phyloP scores from a whole-genome alignment of 1,140 invertebrate species.

The Ostrea edulis region DNA sequence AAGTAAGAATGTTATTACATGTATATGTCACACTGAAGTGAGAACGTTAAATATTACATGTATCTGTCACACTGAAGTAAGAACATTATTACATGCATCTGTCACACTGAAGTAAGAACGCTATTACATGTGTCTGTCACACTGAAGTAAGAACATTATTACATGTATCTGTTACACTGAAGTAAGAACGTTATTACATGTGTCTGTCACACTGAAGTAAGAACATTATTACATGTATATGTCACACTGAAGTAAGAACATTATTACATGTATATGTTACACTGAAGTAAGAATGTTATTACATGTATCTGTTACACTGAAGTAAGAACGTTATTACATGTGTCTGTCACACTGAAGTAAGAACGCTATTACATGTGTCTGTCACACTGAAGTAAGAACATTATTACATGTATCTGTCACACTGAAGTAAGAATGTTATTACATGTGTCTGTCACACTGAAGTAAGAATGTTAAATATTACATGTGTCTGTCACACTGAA shows the following conservation, averaged over 20 bases:
- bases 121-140: conserved; percentile 82
- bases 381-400: conserved; percentile 85
- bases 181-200: conserved; percentile 64
- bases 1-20: conserved; percentile 68
- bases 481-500: conserved; percentile 85
- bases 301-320: conserved; percentile 85
- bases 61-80: conserved; percentile 85
- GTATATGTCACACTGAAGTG: conserved; percentile 85
- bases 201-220: conserved; percentile 85
- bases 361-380: conserved; percentile 21
- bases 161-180: conserved; percentile 85
- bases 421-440: conserved; percentile 80
- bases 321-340: conserved; percentile 64
- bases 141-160: conserved; percentile 80
- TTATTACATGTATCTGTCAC: conserved; percentile 82
- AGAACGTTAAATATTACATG: conserved; percentile 49
- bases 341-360: conserved; percentile 85
- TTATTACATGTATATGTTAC: conserved; percentile 82
- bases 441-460: conserved; percentile 85
- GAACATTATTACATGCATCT: conserved; percentile 19
- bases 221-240: conserved; percentile 24
- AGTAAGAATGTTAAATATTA: conserved; percentile 68
- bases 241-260: conserved; percentile 85
- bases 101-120: conserved; percentile 86
- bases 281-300: conserved; percentile 80